Conservation (phyloP, 1,140 invertebrate species). For the Drosophila lacteicornis region DNA sequence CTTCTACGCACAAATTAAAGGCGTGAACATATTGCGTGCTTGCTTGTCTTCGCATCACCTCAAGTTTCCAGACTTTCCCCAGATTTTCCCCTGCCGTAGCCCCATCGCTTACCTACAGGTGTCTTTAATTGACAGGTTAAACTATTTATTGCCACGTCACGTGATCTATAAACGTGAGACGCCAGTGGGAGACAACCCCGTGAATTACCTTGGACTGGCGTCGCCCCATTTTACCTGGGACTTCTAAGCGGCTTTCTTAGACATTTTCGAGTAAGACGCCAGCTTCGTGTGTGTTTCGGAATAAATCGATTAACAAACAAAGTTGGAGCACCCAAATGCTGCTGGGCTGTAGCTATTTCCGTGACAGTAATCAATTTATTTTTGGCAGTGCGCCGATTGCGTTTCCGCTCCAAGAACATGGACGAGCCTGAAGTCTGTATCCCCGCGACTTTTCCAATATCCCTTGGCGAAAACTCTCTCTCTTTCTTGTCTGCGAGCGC, state of each 20-base stretch:
- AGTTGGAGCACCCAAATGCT: conserved; percentile 41
- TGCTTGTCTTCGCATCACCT: conserved; percentile 14
- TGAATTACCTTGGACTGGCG: neutral
- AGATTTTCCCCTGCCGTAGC: neutral
- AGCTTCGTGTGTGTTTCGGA: conserved; percentile 54
- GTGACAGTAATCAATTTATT: conserved; percentile 85
- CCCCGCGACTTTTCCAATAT: conserved; percentile 12
- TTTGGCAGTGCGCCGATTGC: conserved; percentile 82
- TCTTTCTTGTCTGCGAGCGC: conserved; percentile 29
- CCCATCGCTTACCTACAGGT: conserved; percentile 52
- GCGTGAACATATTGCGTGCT: conserved; percentile 46
- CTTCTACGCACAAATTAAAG: conserved; percentile 32
- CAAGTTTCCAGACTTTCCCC: conserved; percentile 5
- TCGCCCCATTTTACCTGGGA: conserved; percentile 23
- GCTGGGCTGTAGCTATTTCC: conserved; percentile 70
- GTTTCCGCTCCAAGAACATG: conserved; percentile 66
- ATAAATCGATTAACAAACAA: conserved; percentile 80
- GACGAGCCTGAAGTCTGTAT: conserved; percentile 40
- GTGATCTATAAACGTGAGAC: conserved; percentile 68
- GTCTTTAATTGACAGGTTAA: conserved; percentile 78
- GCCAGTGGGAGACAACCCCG: conserved; percentile 29
- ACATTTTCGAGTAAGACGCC: conserved; percentile 47
- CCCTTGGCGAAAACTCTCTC: conserved; percentile 13
- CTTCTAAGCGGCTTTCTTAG: conserved; percentile 65
- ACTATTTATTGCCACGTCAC: conserved; percentile 79